Evolutionary conservation across 2,888 invertebrate species (phyloP).

Genomic region (Eupeodes luniger): DNA sequence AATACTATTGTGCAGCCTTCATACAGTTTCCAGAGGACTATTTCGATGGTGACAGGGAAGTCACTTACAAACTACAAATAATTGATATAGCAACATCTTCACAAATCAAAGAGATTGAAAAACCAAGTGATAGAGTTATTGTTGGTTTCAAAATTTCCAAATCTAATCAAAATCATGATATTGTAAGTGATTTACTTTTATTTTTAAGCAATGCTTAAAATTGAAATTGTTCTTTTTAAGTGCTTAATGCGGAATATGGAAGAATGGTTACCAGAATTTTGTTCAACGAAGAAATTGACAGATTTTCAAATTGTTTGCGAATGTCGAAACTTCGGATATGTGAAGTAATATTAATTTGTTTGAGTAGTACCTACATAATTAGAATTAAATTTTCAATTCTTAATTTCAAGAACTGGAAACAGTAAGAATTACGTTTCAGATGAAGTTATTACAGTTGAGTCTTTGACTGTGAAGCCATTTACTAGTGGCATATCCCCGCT

Average conservation of each 20-base stretch:
- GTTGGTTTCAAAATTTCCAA: constrained; percentile 52
- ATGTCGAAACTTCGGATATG: constrained; percentile 59
- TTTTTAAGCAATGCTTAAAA: no score
- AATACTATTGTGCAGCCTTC: constrained; percentile 67
- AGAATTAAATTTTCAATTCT: not conserved
- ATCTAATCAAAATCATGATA: constrained; percentile 22
- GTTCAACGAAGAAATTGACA: constrained; percentile 49
- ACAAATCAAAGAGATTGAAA: constrained; percentile 48
- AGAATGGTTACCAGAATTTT: constrained; percentile 58
- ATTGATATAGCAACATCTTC: constrained; percentile 48
- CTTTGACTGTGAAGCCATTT: constrained; percentile 16
- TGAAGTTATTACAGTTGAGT: not conserved
- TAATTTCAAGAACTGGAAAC: constrained; percentile 35
- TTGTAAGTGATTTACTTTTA: constrained; percentile 33
- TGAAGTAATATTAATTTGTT: constrained; percentile 38
- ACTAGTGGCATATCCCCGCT: constrained; percentile 13
- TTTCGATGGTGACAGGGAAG: constrained; percentile 54
- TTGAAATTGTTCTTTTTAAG: constrained; percentile 16
- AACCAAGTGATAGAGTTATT: constrained; percentile 28
- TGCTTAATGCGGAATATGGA: constrained; percentile 60
- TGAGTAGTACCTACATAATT: not conserved
- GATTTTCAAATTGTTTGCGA: constrained; percentile 41
- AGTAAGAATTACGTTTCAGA: constrained; percentile 20
- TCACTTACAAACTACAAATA: constrained; percentile 50
- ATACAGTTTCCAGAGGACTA: constrained; percentile 71